Evolutionary conservation across 2,888 invertebrate genomes (phyloP).

Genomic region (Drosophila falleni): DNA sequence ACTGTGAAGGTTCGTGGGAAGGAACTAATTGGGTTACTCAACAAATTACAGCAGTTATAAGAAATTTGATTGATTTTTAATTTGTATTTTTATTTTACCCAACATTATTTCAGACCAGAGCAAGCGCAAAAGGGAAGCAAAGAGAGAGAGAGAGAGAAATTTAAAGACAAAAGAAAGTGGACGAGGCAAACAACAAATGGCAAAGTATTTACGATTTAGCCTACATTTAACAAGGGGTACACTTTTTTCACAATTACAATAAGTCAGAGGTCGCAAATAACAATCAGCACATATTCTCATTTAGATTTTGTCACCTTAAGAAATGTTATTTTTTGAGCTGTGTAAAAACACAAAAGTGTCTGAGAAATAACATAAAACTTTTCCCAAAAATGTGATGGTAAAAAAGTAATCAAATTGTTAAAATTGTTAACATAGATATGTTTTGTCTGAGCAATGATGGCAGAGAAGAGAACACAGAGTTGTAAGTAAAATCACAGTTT

Average conservation of each 20-base stretch:
- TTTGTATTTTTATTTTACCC: conserved; percentile 55
- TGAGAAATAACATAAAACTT: too few species aligned
- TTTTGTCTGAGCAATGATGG: too few species aligned
- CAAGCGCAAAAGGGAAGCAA: conserved; percentile 60
- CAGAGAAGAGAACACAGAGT: too few species aligned
- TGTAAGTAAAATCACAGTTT: neutral
- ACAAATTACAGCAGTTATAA: conserved; percentile 17
- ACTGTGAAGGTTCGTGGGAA: conserved; percentile 75
- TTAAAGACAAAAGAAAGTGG: conserved; percentile 47
- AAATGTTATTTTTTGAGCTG: too few species aligned
- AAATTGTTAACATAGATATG: too few species aligned
- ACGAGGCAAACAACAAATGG: conserved; percentile 62
- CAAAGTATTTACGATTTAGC: conserved; percentile 64
- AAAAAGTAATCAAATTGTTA: too few species aligned
- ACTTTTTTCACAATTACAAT: neutral
- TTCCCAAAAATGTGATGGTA: too few species aligned
- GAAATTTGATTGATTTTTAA: neutral
- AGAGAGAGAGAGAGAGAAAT: conserved; percentile 33
- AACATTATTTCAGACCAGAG: conserved; percentile 46
- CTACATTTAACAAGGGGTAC: conserved; percentile 52
- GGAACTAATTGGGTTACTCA: conserved; percentile 77
- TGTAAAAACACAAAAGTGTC: too few species aligned
- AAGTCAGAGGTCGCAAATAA: neutral
- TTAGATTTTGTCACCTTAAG: too few species aligned
- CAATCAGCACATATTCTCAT: neutral